Percentiles rank a stretch among this genome's conserved stretches.
Evolutionary conservation across 37 sponge, comb jelly and placozoan genomes (phyloP).

Genomic region (Eunapius fragilis): DNA sequence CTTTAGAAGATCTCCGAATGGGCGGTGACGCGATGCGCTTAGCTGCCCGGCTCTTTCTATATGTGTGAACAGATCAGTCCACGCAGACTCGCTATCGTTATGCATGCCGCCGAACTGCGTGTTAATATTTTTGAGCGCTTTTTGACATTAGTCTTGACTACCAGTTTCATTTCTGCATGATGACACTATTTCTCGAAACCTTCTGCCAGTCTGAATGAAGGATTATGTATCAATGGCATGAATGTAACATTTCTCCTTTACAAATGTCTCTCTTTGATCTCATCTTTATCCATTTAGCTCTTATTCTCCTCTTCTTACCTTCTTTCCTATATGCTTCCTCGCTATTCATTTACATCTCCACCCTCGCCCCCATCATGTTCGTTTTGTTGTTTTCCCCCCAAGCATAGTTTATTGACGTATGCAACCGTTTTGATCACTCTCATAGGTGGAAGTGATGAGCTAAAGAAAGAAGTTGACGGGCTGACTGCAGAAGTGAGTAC

Average conservation of each 20-base stretch:
- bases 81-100: no score
- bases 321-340: not conserved
- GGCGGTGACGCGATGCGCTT: no score
- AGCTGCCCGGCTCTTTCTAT: no score
- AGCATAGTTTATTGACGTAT: no score
- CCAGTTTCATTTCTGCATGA: not conserved
- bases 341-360: not conserved
- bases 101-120: not conserved
- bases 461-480: not conserved
- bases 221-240: not conserved
- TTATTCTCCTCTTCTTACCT: not conserved
- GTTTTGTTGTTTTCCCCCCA: not conserved
- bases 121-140: no score
- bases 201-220: constrained; percentile 2
- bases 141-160: not conserved
- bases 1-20: no score
- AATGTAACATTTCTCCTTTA: not conserved
- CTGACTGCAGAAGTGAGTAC: not conserved
- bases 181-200: not conserved
- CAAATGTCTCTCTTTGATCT: not conserved
- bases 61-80: no score
- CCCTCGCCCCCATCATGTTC: not conserved
- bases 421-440: no score
- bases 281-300: not conserved
- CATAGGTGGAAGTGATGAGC: not conserved